A percentile compares a stretch with the other conserved stretches of the same genome.
These are phyloP conservation scores for Trematomus bernacchii DNA, from an alignment of 2,797 vertebrate species.

Conservation along the genomic window DNA sequence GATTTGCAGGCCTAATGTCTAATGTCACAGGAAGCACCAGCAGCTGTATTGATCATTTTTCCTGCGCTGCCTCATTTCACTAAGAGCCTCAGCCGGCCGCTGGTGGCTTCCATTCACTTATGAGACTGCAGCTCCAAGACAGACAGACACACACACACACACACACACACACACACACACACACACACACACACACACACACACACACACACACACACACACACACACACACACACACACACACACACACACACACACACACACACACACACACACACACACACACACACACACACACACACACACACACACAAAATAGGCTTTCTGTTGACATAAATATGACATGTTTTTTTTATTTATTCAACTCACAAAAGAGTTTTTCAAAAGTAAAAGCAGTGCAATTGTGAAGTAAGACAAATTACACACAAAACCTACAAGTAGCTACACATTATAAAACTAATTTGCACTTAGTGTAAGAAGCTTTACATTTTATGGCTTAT, in stretches of 20 bases:
- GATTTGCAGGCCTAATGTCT: conserved; percentile 36
- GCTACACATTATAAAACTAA: too few species aligned
- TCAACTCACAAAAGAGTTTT: conserved; percentile 1
- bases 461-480: too few species aligned
- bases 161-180: too few species aligned
- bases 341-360: background rate
- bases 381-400: background rate
- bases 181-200: too few species aligned
- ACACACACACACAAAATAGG: too few species aligned
- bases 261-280: too few species aligned
- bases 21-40: conserved; percentile 47
- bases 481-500: background rate
- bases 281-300: too few species aligned
- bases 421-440: background rate
- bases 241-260: too few species aligned
- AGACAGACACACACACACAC: too few species aligned
- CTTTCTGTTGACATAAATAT: background rate
- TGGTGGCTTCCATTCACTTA: conserved; percentile 34
- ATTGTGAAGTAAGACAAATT: background rate
- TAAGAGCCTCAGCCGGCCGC: conserved; percentile 39
- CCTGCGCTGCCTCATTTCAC: conserved; percentile 59
- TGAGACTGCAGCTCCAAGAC: background rate
- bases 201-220: too few species aligned
- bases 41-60: conserved; percentile 55
- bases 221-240: too few species aligned